Evolutionary conservation across 2,888 invertebrate species (phyloP).

Genomic region (Calliopum simillimum): DNA sequence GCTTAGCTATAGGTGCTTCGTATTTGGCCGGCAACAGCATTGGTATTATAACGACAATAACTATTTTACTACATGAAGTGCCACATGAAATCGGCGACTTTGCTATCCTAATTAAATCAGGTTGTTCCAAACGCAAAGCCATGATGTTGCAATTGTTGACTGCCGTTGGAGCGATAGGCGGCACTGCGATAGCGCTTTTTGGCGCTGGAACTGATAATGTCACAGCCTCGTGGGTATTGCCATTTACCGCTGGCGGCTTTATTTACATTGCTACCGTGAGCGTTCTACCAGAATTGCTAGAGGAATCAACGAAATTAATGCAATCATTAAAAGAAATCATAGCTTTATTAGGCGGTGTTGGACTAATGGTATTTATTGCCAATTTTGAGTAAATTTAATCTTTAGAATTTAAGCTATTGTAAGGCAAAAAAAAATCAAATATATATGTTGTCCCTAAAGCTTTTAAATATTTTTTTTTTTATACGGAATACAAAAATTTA

Average conservation of each 20-base stretch:
- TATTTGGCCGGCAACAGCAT: conserved; percentile 91
- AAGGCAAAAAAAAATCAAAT: no score
- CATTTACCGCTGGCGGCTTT: conserved; percentile 99
- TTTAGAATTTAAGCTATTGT: neutral
- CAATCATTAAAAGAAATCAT: conserved; percentile 93
- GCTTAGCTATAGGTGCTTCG: conserved; percentile 98
- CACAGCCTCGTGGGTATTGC: conserved; percentile 89
- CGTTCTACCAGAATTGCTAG: conserved; percentile 96
- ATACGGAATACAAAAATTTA: no score
- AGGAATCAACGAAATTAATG: conserved; percentile 85
- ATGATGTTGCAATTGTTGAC: conserved; percentile 95
- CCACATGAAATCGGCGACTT: conserved; percentile 99
- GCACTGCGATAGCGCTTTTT: conserved; percentile 89
- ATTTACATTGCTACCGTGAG: conserved; percentile 99
- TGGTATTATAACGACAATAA: conserved; percentile 91
- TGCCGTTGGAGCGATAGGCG: conserved; percentile 93
- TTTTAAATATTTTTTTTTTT: no score
- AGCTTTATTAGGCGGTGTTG: conserved; percentile 89
- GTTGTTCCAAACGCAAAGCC: conserved; percentile 92
- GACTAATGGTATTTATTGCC: conserved; percentile 96
- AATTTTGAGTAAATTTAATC: conserved; percentile 64
- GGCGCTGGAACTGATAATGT: conserved; percentile 74
- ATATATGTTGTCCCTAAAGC: no score
- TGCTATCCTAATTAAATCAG: conserved; percentile 97
- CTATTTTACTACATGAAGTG: conserved; percentile 97